Conservation (phyloP, 1,140 invertebrate genomes). For the Apis mellifera region Amel_HAv3.1 CM009934.2:4509001-4509500, state of each 20-base stretch:
- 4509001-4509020: conserved; percentile 52
- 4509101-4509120: not conserved
- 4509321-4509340: conserved; percentile 22
- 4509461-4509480: conserved; percentile 1
- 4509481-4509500: conserved; percentile 34
- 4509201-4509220: no score
- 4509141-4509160: not conserved
- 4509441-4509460: not conserved
- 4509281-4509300: not conserved
- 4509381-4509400: conserved; percentile 52
- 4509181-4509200: no score
- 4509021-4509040: conserved; percentile 31
- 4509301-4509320: not conserved
- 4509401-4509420: conserved; percentile 55
- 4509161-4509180: not conserved
- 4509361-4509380: conserved; percentile 43
- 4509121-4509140: not conserved
- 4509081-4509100: not conserved
- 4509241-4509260: no score
- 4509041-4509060: conserved; percentile 48
- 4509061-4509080: conserved; percentile 1
- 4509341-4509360: conserved; percentile 26
- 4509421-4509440: conserved; percentile 15
- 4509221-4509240: no score
- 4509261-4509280: no score